A percentile compares a stretch with the other conserved stretches of the same genome.
phyloP scores from a whole-genome alignment of 2,888 invertebrate species.

The Sphaerophoria rueppellii region DNA sequence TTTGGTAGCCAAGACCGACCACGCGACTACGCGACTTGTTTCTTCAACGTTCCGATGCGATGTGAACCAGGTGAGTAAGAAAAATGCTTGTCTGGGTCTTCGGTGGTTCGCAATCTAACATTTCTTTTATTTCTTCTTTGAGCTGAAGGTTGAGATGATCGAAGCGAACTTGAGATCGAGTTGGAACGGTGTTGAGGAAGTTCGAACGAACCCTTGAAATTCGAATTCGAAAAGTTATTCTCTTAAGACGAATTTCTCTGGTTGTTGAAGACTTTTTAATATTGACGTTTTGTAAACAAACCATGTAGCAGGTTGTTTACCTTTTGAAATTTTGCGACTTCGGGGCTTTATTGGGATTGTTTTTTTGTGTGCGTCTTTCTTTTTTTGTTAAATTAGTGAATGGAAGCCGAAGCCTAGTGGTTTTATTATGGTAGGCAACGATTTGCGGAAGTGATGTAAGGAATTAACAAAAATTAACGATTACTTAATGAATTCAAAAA shows the following conservation, averaged over 20 bases:
- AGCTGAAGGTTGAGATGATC: constrained; percentile 43
- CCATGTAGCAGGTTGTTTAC: constrained; percentile 68
- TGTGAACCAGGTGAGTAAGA: constrained; percentile 50
- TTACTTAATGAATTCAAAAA: too few relatives aligned
- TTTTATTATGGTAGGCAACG: neutral
- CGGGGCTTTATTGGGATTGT: constrained; percentile 22
- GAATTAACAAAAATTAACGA: neutral
- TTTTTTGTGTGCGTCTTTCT: neutral
- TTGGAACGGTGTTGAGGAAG: neutral
- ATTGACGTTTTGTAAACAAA: constrained; percentile 69
- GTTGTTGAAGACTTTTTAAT: constrained; percentile 10
- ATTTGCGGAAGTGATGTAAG: neutral
- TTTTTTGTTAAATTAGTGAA: neutral
- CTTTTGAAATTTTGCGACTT: constrained; percentile 54
- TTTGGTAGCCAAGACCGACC: constrained; percentile 13
- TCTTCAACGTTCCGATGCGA: constrained; percentile 37
- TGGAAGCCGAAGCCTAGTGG: neutral
- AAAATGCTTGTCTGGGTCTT: constrained; percentile 53
- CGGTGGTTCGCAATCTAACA: constrained; percentile 40
- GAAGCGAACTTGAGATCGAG: constrained; percentile 30
- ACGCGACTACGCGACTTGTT: neutral
- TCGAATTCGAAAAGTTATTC: constrained; percentile 55
- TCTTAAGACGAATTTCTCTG: constrained; percentile 28
- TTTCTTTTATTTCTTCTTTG: constrained; percentile 50
- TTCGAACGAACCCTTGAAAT: neutral